phyloP scores from a whole-genome alignment of 2,113 vertebrate genomes.

The Orycteropus afer region DNA sequence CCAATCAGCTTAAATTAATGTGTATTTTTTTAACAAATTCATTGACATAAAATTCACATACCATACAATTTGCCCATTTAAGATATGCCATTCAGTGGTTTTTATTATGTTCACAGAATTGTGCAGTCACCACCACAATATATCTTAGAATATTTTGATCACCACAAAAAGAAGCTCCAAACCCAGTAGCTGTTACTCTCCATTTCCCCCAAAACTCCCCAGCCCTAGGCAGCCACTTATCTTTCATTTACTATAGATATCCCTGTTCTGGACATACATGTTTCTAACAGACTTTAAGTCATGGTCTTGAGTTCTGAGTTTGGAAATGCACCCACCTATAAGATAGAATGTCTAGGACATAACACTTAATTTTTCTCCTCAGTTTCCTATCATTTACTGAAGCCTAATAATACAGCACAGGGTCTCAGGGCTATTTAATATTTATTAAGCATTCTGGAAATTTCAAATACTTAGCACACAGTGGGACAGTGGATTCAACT shows the following conservation, averaged over 20 bases:
- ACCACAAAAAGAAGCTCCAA: not conserved
- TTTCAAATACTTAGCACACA: not conserved
- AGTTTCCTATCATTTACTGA: not conserved
- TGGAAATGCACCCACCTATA: not conserved
- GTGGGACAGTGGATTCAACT: not conserved
- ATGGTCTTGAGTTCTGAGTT: not conserved
- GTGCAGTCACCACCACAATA: not conserved
- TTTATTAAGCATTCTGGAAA: not conserved
- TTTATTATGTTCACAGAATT: not conserved
- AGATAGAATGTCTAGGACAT: not conserved
- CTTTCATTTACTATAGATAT: not conserved
- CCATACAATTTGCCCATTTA: not conserved
- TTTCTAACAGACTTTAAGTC: not conserved
- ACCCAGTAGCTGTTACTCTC: not conserved
- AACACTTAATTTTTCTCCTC: not conserved
- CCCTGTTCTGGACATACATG: not conserved
- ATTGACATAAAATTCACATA: constrained; percentile 12
- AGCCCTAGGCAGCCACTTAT: not conserved
- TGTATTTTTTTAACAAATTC: not conserved
- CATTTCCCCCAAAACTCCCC: not conserved
- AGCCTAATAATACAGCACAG: not conserved
- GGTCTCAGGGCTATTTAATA: not conserved
- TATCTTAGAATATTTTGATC: constrained; percentile 8
- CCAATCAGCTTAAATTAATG: not conserved
- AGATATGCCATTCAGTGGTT: not conserved